A percentile compares a stretch with the other conserved stretches of the same genome.
Evolutionary conservation across 1,140 invertebrate species (phyloP).

Genomic region (Drosophila rhopaloa): DNA sequence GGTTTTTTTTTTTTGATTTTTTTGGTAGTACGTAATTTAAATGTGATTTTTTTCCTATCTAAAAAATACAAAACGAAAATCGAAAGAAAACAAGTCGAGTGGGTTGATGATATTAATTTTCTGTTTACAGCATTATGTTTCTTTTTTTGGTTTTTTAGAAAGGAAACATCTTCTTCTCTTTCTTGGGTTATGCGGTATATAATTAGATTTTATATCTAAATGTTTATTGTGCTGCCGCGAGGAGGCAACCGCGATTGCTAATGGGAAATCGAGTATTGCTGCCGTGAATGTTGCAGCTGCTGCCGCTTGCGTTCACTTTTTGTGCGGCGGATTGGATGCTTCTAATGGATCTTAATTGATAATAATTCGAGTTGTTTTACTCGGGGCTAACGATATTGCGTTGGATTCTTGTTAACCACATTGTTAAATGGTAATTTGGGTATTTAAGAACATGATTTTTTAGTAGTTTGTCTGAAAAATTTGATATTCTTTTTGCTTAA

Average conservation of each 20-base stretch:
- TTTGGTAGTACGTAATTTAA: slow-evolving; percentile 72
- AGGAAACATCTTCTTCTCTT: slow-evolving; percentile 58
- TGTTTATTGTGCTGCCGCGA: slow-evolving; percentile 47
- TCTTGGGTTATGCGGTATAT: slow-evolving; percentile 29
- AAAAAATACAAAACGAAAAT: slow-evolving; percentile 65
- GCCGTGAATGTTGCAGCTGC: slow-evolving; percentile 23
- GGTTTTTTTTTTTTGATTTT: slow-evolving; percentile 37
- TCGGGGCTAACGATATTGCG: slow-evolving; percentile 15
- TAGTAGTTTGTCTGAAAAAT: not conserved
- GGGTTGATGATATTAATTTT: slow-evolving; percentile 47
- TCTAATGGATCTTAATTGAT: slow-evolving; percentile 47
- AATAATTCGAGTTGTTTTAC: slow-evolving; percentile 33
- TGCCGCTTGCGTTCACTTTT: slow-evolving; percentile 57
- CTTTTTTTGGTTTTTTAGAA: slow-evolving; percentile 67
- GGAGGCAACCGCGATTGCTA: slow-evolving; percentile 47
- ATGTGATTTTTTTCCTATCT: slow-evolving; percentile 68
- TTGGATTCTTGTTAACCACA: slow-evolving; percentile 13
- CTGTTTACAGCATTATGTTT: slow-evolving; percentile 22
- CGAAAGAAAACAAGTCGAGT: slow-evolving; percentile 52
- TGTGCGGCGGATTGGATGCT: slow-evolving; percentile 14
- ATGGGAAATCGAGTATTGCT: slow-evolving; percentile 47
- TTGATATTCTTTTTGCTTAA: no score
- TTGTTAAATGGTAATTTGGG: slow-evolving; percentile 11
- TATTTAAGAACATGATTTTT: not conserved
- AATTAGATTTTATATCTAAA: slow-evolving; percentile 63